Evolutionary conservation across 2,888 invertebrate genomes (phyloP).

Genomic region (Machimus rusticus): DNA sequence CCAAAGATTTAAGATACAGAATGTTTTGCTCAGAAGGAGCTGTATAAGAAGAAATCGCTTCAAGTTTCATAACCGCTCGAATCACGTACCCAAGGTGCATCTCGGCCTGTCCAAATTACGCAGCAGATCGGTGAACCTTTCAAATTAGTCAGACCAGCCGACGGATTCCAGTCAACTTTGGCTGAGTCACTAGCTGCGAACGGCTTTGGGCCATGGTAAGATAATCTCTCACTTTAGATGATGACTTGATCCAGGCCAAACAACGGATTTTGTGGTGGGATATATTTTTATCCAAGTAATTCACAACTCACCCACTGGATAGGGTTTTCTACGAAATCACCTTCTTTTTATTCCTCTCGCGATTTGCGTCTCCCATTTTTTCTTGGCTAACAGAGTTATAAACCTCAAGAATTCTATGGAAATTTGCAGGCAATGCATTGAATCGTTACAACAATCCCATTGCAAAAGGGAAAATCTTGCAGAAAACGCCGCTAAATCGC

Average conservation of each 20-base stretch:
- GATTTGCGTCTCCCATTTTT: not conserved
- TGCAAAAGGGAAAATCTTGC: not conserved
- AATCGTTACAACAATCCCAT: not conserved
- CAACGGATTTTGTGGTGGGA: constrained; percentile 3
- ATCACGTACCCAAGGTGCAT: not conserved
- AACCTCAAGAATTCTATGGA: constrained; percentile 2
- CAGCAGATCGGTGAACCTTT: not conserved
- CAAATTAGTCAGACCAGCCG: not conserved
- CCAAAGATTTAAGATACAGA: not conserved
- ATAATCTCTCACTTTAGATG: not conserved
- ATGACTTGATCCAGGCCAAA: constrained; percentile 26
- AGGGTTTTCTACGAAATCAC: not conserved
- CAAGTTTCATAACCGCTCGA: not conserved
- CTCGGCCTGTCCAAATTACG: not conserved
- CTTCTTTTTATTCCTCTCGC: not conserved
- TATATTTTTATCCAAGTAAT: not conserved
- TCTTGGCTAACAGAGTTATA: not conserved
- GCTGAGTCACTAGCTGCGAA: not conserved
- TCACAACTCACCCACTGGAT: constrained; percentile 10
- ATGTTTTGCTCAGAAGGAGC: not conserved
- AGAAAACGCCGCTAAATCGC: not conserved
- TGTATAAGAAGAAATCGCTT: not conserved
- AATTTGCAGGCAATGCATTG: not conserved
- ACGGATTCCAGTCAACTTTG: not conserved
- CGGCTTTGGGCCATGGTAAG: not conserved